Base-by-base conservation (phyloP, 2,888 invertebrate species). In the Drosophila aldrichi region DNA sequence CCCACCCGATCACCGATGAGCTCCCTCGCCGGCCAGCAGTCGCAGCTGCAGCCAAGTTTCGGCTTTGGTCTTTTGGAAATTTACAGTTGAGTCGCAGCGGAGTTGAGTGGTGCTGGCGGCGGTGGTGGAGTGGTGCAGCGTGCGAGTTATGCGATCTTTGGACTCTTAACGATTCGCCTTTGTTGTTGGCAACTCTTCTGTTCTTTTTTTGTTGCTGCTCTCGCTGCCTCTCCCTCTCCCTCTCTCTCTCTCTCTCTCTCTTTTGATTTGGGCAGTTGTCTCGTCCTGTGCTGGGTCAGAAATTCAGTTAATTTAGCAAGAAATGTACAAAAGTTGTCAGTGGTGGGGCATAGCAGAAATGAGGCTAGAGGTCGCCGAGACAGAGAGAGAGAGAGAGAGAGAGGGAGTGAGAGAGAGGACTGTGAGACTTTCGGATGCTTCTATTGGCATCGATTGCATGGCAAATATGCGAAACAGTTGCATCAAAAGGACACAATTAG, bases 101-200 rank as follows among this genome's bases (percentile, higher is more conserved):
- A 32, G 29, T 32, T 12, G 48, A 29, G 61, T 46, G 25, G 51
- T 49, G 25, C 62, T 40, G 48, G 49, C 20, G 41, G 9, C 22
- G 18, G 20, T 16, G 38, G 36, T 2, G 20, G 22, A 44, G 34
- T 36, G 12, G 40, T 36, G 74, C 48, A 65, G 73, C 61, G 80
- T 70, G 81, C 83, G 81, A 86, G 88, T 87, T 87, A 86, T 86
- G 88, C 87, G 86, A 87, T 87, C 88, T 85, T 86, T 85, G 85
- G 83, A 87, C 83, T 85, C 79, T 87, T 86, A 83, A 87, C 85
- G 85, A 86, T 82, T 85, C 81, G 71, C 70, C 69, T 80, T 84
- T 82, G 79, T 84, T 74, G 72, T 59, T 69, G 56, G 51, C 46
- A 52, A 66, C 70, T 66, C 66, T 74, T 57, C 67, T 67, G 61